Conservation (phyloP, 2,888 invertebrate genomes). For the Leucozona laternaria region DNA sequence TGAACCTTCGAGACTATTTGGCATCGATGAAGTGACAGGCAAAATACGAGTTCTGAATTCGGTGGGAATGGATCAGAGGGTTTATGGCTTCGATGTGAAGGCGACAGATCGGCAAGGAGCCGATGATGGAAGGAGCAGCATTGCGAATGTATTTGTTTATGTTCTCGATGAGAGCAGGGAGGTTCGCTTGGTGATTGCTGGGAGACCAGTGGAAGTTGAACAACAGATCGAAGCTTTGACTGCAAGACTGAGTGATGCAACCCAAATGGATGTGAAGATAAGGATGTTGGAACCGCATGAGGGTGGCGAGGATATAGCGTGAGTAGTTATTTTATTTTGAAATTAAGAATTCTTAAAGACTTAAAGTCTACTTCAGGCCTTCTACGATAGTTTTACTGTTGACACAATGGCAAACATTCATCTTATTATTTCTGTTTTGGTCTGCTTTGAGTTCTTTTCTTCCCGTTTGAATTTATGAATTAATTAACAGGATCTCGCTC, state of each 20-base stretch:
- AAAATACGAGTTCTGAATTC: conserved; percentile 90
- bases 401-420: no score
- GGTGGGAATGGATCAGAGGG: conserved; percentile 89
- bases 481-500: no score
- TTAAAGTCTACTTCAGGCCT: no score
- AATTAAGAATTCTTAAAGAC: no score
- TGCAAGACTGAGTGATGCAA: conserved; percentile 88
- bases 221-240: conserved; percentile 89
- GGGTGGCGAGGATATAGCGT: conserved; percentile 84
- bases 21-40: conserved; percentile 90
- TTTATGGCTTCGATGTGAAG: conserved; percentile 94
- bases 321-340: conserved; percentile 77
- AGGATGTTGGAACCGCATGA: conserved; percentile 90
- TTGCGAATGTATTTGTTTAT: conserved; percentile 94
- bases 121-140: conserved; percentile 92
- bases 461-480: no score
- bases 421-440: no score
- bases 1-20: conserved; percentile 90
- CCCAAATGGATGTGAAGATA: conserved; percentile 91
- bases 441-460: no score
- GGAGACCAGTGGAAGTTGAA: conserved; percentile 91
- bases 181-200: conserved; percentile 90
- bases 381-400: no score
- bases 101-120: conserved; percentile 92
- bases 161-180: conserved; percentile 92